A percentile compares a stretch with the other conserved stretches of the same genome.
Conservation (phyloP, 23 tunicate species). For the Trididemnum nubilum region DNA sequence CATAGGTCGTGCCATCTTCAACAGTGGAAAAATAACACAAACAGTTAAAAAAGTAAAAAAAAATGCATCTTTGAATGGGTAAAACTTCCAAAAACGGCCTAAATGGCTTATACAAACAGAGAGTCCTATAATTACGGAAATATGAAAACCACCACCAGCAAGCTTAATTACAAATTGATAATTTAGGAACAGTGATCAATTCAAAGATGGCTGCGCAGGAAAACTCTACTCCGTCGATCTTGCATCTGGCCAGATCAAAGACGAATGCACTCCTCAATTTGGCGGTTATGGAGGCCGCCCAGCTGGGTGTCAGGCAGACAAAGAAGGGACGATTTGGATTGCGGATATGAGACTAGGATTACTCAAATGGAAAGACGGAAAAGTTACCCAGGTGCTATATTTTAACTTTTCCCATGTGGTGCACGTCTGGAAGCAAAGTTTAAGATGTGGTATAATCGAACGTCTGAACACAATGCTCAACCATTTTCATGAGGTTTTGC, state of each 20-base stretch:
- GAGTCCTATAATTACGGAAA: no score
- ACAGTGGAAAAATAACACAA: no score
- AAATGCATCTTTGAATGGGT: no score
- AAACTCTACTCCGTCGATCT: slow-evolving; percentile 38
- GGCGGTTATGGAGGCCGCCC: slow-evolving; percentile 79
- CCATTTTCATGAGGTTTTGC: no score
- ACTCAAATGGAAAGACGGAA: slow-evolving; percentile 36
- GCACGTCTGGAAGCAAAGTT: neutral
- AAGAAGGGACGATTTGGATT: slow-evolving; percentile 64
- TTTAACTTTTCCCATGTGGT: neutral
- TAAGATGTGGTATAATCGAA: no score
- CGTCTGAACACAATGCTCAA: no score
- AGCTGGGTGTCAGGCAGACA: slow-evolving; percentile 73
- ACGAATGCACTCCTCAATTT: slow-evolving; percentile 44
- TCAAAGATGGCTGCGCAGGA: slow-evolving; percentile 60
- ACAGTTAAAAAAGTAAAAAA: no score
- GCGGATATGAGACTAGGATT: slow-evolving; percentile 60
- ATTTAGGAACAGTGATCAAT: slow-evolving; percentile 17
- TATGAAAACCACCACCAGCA: no score
- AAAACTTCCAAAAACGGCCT: no score
- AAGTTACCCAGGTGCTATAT: slow-evolving; percentile 26
- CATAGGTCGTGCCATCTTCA: no score
- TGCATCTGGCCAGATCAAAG: slow-evolving; percentile 23
- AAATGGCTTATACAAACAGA: no score
- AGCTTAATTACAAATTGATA: no score